Conservation (phyloP, 2,888 invertebrate genomes). For the Rutpela maculata region DNA sequence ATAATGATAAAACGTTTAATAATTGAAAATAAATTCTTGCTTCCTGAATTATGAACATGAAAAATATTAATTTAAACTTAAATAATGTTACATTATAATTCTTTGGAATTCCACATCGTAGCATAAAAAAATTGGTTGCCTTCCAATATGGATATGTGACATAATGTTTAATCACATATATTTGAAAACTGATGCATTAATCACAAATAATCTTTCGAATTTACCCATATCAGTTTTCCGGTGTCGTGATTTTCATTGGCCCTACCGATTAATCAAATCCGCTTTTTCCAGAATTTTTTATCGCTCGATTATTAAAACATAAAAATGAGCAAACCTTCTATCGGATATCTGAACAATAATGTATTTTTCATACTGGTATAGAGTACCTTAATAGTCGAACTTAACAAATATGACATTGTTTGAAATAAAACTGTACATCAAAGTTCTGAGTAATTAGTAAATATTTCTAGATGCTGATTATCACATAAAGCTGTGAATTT, state of each 20-base stretch:
- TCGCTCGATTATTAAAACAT: conserved; percentile 7
- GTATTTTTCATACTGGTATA: not conserved
- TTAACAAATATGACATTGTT: too few species aligned
- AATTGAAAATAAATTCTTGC: too few species aligned
- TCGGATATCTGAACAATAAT: not conserved
- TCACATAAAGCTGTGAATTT: too few species aligned
- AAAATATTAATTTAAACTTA: too few species aligned
- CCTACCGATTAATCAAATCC: conserved; percentile 18
- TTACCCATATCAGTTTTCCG: conserved; percentile 29
- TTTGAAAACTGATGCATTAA: conserved; percentile 23
- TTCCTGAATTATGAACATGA: too few species aligned
- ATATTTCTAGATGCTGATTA: too few species aligned
- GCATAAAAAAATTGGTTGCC: not conserved
- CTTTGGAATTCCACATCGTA: too few species aligned
- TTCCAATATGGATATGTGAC: conserved; percentile 2
- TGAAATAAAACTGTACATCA: too few species aligned
- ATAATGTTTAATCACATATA: not conserved
- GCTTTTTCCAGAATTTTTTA: not conserved
- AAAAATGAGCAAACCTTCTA: not conserved
- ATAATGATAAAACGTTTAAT: too few species aligned
- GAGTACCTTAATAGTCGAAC: too few species aligned
- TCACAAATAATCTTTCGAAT: conserved; percentile 24
- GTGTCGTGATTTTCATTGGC: conserved; percentile 24
- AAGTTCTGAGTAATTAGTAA: too few species aligned
- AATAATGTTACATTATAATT: too few species aligned